Evolutionary conservation across 2,113 vertebrate genomes (phyloP).

Genomic region (Condylura cristata): DNA sequence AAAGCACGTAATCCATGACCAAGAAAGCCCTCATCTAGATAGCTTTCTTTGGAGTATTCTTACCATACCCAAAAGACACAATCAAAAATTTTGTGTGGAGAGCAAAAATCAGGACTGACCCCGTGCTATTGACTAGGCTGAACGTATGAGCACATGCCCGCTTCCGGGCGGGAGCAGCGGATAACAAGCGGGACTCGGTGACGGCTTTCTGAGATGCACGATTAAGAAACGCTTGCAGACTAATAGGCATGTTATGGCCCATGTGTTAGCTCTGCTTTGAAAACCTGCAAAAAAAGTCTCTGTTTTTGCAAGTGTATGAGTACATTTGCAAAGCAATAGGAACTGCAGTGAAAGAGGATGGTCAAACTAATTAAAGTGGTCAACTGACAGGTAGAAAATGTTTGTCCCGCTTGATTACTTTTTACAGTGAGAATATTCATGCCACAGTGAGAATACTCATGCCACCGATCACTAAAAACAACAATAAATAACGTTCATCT

Average conservation of each 20-base stretch:
- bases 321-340: not conserved
- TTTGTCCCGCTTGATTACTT: not conserved
- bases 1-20: not conserved
- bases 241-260: not conserved
- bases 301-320: not conserved
- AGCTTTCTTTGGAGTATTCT: not conserved
- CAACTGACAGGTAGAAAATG: not conserved
- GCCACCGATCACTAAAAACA: not conserved
- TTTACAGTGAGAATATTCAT: not conserved
- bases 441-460: too few species aligned
- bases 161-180: too few species aligned
- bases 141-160: fast-evolving
- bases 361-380: not conserved
- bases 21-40: not conserved
- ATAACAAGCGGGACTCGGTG: not conserved
- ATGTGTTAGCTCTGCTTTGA: not conserved
- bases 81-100: not conserved
- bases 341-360: not conserved
- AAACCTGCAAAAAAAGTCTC: not conserved
- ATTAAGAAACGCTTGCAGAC: not conserved
- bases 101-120: not conserved
- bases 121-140: not conserved
- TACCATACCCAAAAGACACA: not conserved
- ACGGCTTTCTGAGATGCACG: too few species aligned
- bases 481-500: not conserved